phyloP scores from a whole-genome alignment of 2,888 invertebrate species.

The Pristionchus entomophagus region DNA sequence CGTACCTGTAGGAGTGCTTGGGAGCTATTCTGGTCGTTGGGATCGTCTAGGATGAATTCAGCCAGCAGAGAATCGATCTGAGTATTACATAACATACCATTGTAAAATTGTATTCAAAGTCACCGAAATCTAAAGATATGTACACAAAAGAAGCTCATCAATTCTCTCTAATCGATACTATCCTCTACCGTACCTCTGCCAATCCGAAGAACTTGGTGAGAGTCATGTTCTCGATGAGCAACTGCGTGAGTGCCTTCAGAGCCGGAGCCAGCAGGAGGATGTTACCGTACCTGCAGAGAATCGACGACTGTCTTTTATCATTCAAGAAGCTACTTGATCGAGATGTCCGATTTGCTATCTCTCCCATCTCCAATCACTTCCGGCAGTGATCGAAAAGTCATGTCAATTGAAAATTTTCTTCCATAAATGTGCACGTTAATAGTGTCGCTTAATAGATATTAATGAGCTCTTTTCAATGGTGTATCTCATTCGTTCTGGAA shows the following conservation, averaged over 20 bases:
- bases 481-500: no score
- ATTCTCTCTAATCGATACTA: not conserved
- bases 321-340: not conserved
- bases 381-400: not conserved
- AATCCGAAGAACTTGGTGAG: slow-evolving; percentile 75
- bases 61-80: slow-evolving; percentile 72
- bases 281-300: slow-evolving; percentile 60
- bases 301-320: not conserved
- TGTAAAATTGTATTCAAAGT: no score
- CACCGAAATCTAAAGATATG: not conserved
- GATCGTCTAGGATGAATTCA: slow-evolving; percentile 74
- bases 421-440: no score
- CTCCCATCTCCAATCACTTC: not conserved
- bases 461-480: no score
- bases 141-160: not conserved
- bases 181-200: slow-evolving; percentile 62
- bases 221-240: slow-evolving; percentile 75
- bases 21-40: slow-evolving; percentile 58
- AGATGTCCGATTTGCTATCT: not conserved
- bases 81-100: no score
- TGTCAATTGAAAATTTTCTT: no score
- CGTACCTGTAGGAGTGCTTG: slow-evolving; percentile 44
- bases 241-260: slow-evolving; percentile 73
- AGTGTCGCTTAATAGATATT: no score
- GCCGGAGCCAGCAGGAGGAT: slow-evolving; percentile 74